A percentile compares a stretch with the other conserved stretches of the same genome.
These are phyloP conservation scores for Oenanthe melanoleuca DNA, from an alignment of 2,113 vertebrate species.

Conservation along the genomic window DNA sequence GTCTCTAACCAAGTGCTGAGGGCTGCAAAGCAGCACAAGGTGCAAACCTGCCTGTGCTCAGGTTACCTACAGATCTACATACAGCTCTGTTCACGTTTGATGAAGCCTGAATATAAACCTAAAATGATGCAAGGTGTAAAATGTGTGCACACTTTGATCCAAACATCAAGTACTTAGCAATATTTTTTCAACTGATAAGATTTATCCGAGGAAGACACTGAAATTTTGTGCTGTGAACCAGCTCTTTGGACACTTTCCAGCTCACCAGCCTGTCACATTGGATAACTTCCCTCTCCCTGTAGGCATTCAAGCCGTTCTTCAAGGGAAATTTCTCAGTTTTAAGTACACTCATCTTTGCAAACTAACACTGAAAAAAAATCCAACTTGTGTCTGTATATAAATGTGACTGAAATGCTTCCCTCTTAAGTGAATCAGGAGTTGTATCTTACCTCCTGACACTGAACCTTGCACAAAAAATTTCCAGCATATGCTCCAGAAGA, in stretches of 20 bases:
- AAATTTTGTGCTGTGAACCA: not conserved
- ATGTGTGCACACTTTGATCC: accelerated
- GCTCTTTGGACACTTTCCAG: conserved; percentile 17
- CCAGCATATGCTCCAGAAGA: not conserved
- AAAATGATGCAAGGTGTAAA: not conserved
- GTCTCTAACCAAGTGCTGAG: not conserved
- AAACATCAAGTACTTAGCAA: not conserved
- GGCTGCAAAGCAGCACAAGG: not conserved
- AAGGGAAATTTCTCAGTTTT: conserved; percentile 28
- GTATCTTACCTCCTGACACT: not conserved
- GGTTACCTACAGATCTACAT: not conserved
- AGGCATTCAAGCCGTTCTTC: conserved; percentile 3
- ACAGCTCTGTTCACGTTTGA: not conserved
- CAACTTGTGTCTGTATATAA: not conserved
- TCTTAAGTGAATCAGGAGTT: not conserved
- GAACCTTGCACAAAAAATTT: not conserved
- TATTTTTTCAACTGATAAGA: not conserved
- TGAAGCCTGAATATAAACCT: not conserved
- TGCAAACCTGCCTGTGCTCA: not conserved
- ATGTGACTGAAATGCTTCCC: not conserved
- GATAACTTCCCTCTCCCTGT: conserved; percentile 5
- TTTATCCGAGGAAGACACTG: not conserved
- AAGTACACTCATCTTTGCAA: conserved; percentile 14
- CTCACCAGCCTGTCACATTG: conserved; percentile 15
- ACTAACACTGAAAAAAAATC: not conserved